Evolutionary conservation across 2,888 invertebrate genomes (phyloP), one percentile per base, ranked within the genome.

Genomic region (Ametastegia equiseti): DNA sequence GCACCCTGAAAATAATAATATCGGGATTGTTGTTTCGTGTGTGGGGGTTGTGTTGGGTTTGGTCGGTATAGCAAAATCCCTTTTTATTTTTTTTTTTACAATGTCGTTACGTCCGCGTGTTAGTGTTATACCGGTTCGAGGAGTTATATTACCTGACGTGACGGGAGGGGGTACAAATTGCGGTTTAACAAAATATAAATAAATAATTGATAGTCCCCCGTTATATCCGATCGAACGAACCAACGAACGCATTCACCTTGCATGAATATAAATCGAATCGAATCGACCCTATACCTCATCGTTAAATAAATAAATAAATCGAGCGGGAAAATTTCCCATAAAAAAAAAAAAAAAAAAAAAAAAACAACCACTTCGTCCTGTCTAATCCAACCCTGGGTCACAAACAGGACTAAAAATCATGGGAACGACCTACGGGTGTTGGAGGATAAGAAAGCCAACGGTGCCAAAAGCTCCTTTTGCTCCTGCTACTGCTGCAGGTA

Each of bases 1-100:
- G 75, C 15, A 60, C 54, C 57, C 54, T n/a, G n/a, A 19, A 54
- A 75, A 75, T 75, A 75, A 75, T 54, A 57, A 50, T 75, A 71
- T 71, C 45, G 71, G 47, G 47, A 45, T 30, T 23, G 45, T 71
- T 71, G 45, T 39, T n/a, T 39, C 36, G 63, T 60, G 23, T 60
- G 30, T 30, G 30, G 30, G 60, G 7, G 5, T 0, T 6, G 15
- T 5, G 23, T 3, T 4, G 9, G 19, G 23, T 23, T 1, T 27
- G 13, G 63, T 33, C 15, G n/a, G 33, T 33, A 27, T 63, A n/a
- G n/a, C 63, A 33, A 36, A 67, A 67, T 39, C 36, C 39, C 39
- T 36, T 67, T 67, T 67, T 67, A 67, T 39, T 39, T n/a, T 23
- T 23, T 36, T 67, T 67, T 67, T 67, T 67, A 67, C 39, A 67